Conservation (phyloP, 1,140 invertebrate species). For the Hetaerina americana region DNA sequence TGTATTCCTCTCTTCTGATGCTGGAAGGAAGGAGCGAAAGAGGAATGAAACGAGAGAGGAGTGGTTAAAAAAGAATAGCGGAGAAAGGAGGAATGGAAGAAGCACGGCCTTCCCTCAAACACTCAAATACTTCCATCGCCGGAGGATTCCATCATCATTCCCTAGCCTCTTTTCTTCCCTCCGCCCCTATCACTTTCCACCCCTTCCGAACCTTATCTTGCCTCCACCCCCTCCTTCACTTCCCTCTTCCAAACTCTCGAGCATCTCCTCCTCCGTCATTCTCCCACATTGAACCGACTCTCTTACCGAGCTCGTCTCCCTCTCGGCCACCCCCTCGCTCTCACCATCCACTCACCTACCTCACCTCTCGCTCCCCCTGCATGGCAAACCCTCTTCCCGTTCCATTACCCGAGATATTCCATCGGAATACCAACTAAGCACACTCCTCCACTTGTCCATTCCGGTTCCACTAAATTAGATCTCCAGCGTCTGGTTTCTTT, state of each 20-base stretch:
- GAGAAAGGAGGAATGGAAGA: no score
- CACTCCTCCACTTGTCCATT: constrained; percentile 9
- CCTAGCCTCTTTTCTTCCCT: no score
- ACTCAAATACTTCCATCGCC: not conserved
- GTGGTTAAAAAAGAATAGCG: no score
- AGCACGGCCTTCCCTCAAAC: not conserved
- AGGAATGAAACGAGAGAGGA: no score
- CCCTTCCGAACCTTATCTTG: not conserved
- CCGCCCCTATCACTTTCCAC: not conserved
- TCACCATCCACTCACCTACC: not conserved
- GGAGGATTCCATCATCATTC: not conserved
- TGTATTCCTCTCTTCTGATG: no score
- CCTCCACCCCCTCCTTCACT: not conserved
- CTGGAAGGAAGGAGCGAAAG: no score
- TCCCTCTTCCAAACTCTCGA: not conserved
- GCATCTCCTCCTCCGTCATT: no score
- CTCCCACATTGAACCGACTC: no score
- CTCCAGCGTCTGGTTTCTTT: constrained; percentile 14
- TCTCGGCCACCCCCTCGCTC: no score
- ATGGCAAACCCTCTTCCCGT: not conserved
- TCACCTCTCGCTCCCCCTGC: not conserved
- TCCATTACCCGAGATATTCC: constrained; percentile 4
- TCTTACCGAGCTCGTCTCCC: no score
- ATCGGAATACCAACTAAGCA: not conserved
- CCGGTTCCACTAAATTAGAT: constrained; percentile 17